These are phyloP conservation scores for Euzetes globulus DNA, from an alignment of 2,888 invertebrate genomes.

Conservation along the genomic window DNA sequence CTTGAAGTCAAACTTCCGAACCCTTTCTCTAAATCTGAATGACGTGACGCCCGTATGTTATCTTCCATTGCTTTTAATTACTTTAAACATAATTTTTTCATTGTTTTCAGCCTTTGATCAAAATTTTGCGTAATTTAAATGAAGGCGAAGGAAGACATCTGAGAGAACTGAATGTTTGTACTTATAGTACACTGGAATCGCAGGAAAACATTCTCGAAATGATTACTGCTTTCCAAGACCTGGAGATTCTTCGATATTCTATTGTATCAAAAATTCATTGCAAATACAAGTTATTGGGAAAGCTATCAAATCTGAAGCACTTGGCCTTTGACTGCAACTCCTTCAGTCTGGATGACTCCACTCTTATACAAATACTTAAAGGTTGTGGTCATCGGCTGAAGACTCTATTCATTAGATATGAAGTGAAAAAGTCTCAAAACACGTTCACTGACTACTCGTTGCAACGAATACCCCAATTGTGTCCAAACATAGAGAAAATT, in stretches of 20 bases:
- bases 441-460: background rate
- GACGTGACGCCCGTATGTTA: constrained; percentile 4
- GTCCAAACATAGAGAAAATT: constrained; percentile 4
- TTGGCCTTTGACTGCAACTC: constrained; percentile 7
- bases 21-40: background rate
- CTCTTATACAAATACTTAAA: background rate
- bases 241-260: background rate
- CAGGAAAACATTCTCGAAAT: background rate
- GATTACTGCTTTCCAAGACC: background rate
- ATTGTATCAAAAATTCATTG: background rate
- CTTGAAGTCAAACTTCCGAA: background rate
- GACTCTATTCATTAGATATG: background rate
- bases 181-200: background rate
- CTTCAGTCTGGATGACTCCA: background rate
- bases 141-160: background rate
- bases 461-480: background rate
- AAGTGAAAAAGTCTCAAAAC: background rate
- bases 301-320: background rate
- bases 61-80: background rate
- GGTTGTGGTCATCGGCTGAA: background rate
- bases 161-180: background rate
- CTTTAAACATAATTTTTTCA: background rate
- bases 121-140: background rate
- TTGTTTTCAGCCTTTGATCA: background rate
- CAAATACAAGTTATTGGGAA: background rate